phyloP scores from a whole-genome alignment of 2,888 invertebrate genomes.

The Drosophila fungiperda region DNA sequence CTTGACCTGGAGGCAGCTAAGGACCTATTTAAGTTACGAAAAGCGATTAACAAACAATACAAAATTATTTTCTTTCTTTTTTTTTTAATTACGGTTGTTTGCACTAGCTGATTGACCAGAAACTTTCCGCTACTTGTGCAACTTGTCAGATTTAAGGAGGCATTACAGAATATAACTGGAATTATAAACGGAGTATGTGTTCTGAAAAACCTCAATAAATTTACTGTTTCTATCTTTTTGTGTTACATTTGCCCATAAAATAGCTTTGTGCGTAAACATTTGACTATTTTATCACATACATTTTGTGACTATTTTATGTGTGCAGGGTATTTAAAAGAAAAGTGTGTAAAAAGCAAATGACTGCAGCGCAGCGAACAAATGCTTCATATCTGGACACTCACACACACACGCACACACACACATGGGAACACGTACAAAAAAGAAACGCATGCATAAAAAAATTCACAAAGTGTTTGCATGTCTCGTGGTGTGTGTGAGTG shows the following conservation, averaged over 20 bases:
- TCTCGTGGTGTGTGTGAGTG: constrained; percentile 13
- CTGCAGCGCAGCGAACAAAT: constrained; percentile 54
- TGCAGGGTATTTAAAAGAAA: constrained; percentile 29
- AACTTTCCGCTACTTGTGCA: no score
- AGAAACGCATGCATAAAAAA: constrained; percentile 15
- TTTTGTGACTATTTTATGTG: no score
- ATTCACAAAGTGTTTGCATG: constrained; percentile 43
- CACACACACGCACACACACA: constrained; percentile 19
- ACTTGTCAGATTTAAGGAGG: not conserved
- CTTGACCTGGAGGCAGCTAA: not conserved
- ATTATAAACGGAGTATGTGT: not conserved
- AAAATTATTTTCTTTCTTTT: not conserved
- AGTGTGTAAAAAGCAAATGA: constrained; percentile 48
- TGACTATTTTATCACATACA: not conserved
- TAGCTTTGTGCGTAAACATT: not conserved
- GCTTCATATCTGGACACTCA: constrained; percentile 55
- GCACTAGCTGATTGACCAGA: no score
- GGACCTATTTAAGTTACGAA: not conserved
- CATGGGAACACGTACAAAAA: constrained; percentile 3
- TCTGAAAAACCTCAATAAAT: not conserved
- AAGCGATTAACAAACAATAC: not conserved
- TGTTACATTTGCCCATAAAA: not conserved
- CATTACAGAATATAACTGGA: not conserved
- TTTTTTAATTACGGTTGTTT: not conserved
- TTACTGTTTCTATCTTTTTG: no score